Base-by-base conservation (phyloP, 2,888 invertebrate genomes). In the Himalopsyche kuldschensis region DNA sequence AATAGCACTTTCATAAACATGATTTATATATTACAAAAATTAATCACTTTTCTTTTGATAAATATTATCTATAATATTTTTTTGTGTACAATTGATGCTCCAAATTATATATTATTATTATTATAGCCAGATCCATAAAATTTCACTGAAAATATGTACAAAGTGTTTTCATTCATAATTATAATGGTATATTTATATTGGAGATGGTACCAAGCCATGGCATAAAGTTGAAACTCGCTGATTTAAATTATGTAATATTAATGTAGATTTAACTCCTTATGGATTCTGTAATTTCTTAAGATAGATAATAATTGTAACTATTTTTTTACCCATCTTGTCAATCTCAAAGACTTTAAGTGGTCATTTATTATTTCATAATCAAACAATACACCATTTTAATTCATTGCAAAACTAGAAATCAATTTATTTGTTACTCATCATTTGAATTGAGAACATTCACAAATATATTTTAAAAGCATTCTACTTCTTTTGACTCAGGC, bases 221-320 rank as follows among this genome's bases (percentile, higher is more conserved):
- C 69, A 69, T 69, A 69, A 69, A 69, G 69, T 69, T 69, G 69
- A 69, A 69, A 69, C 69, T 69, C 69, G 69, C 69, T 69, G 69
- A 69, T 69, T 55, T 55, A 20, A 55, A 55, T 55, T 69, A 27
- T 69, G 27, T 69, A 69, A 30, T 10, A 11, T 69, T 27, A 69
- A 69, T 69, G 15, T 69, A 69, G 69, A 69, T 27, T 15, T 69
- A 69, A 30, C 30, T 24, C 69, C 27, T 10, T 69, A 30, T 30
- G 20, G 24, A 55, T 55, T 24, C 20, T 55, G 15, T 55, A 15
- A 41, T 41, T 30, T 27, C 15, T 3, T 69, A 30, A 69, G 69
- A 27, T 69, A 69, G 69, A 15, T 69, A 20, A 20, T 55, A 20
- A 55, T 55, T 55, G n/a, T 63, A 63, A 63, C 24, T 63, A 63